Base-by-base conservation (phyloP, 2,888 invertebrate genomes). In the Bombylius discolor region DNA sequence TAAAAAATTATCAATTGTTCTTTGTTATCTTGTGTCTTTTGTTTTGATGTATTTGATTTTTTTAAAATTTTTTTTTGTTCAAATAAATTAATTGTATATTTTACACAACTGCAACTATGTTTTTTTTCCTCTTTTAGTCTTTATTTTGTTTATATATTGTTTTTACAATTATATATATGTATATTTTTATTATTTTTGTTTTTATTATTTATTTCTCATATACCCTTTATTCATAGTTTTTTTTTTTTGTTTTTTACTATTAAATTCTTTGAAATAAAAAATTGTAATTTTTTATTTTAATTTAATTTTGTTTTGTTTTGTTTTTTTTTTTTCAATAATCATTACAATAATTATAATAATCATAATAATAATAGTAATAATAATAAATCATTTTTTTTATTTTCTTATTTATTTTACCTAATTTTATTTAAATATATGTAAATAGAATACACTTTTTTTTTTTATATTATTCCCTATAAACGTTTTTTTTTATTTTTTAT, bases 341-440 rank as follows among this genome's bases (percentile, higher is more conserved):
- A 52, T 51, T 56, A 53, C 42, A 48, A 32, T 51, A 23, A 23
- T 47, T 12, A 47, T 47, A 45, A 45, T 45, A 52, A 39, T 55
- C 52, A 56, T 52, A 52, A 56, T 53, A 47, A 54, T 56, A 48
- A 58, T 59, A 56, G 59, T 52, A 58, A 55, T 58, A 55, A 53
- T 57, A 50, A 56, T 59, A 53, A 50, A 49, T 53, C 56, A 49
- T 46, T 51, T 51, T 47, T 56, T 56, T 36, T 36, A 3, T 36
- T 47, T 32, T 12, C 5, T 47, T 31, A 32, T 54, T 73, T 62
- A 60, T 57, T 73, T 76, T 75, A 74, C 72, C 68, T 71, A 70
- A 72, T 73, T 75, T 71, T 69, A 71, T 73, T 74, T 75, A 75
- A 74, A 74, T 75, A 75, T 76, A 76, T 77, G 76, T 77, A 77